Percentiles rank a stretch among this genome's conserved stretches.
These are phyloP conservation scores for Scaptomyza graminum DNA, from an alignment of 1,140 invertebrate species.

Conservation along the genomic window DNA sequence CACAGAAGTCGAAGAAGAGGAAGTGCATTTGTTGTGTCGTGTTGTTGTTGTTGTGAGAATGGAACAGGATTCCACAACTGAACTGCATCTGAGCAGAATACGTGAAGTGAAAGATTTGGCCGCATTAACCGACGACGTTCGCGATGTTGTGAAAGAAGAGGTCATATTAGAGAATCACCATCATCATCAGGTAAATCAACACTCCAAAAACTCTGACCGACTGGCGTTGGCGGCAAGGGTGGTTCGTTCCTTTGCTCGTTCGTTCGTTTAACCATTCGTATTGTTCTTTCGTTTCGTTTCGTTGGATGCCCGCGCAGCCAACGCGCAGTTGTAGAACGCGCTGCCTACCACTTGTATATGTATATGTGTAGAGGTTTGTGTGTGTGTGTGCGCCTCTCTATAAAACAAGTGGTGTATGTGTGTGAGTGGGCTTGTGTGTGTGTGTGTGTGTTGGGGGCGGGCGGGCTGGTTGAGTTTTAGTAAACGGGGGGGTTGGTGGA, in stretches of 20 bases:
- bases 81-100: slow-evolving; percentile 82
- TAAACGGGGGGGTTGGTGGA: slow-evolving; percentile 29
- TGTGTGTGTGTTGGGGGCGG: slow-evolving; percentile 23
- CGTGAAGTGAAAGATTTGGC: slow-evolving; percentile 75
- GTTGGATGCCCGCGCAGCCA: slow-evolving; percentile 51
- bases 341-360: slow-evolving; percentile 14
- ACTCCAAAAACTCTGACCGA: slow-evolving; percentile 49
- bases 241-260: slow-evolving; percentile 53
- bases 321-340: slow-evolving; percentile 50
- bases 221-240: slow-evolving; percentile 60
- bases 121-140: slow-evolving; percentile 73
- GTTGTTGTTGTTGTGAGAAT: slow-evolving; percentile 62
- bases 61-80: slow-evolving; percentile 82
- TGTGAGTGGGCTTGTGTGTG: slow-evolving; percentile 26
- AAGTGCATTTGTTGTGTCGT: slow-evolving; percentile 56
- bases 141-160: slow-evolving; percentile 81
- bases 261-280: slow-evolving; percentile 32
- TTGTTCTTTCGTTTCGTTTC: slow-evolving; percentile 17
- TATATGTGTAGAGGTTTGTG: slow-evolving; percentile 4
- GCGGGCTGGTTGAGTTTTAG: slow-evolving; percentile 1
- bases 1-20: slow-evolving; percentile 42
- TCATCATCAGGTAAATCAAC: slow-evolving; percentile 77
- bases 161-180: slow-evolving; percentile 77
- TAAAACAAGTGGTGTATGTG: slow-evolving; percentile 54
- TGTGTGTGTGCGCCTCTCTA: slow-evolving; percentile 28